phyloP scores from a whole-genome alignment of 2,888 invertebrate species.

The Caenorhabditis virilis region DNA sequence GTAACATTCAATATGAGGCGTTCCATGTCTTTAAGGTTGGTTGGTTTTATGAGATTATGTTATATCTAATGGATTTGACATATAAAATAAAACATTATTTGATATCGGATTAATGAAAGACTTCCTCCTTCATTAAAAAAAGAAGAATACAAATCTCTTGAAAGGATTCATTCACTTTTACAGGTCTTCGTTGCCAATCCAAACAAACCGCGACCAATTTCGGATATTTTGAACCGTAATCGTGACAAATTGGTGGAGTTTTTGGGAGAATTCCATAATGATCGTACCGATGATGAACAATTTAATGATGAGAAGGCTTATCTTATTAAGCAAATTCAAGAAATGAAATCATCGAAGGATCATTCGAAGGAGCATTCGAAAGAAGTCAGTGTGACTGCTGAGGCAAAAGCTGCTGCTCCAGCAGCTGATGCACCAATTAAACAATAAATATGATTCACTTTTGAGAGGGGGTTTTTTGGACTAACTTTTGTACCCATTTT shows the following conservation, averaged over 20 bases:
- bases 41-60: conserved; percentile 28
- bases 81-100: conserved; percentile 42
- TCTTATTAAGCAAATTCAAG: conserved; percentile 99
- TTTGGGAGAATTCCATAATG: conserved; percentile 97
- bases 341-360: conserved; percentile 78
- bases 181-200: conserved; percentile 99
- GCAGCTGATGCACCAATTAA: too few relatives aligned
- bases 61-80: too few relatives aligned
- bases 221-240: conserved; percentile 96
- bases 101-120: too few relatives aligned
- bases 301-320: conserved; percentile 99
- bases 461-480: too few relatives aligned
- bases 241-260: conserved; percentile 78
- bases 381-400: too few relatives aligned
- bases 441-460: too few relatives aligned
- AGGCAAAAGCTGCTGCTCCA: too few relatives aligned
- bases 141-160: too few relatives aligned
- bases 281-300: conserved; percentile 98
- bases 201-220: conserved; percentile 97
- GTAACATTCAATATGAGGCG: conserved; percentile 99
- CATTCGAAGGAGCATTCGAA: too few relatives aligned
- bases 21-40: conserved; percentile 99
- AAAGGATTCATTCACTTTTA: too few relatives aligned
- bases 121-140: too few relatives aligned
- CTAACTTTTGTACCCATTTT: too few relatives aligned